Evolutionary conservation across 2,113 vertebrate species (phyloP), one percentile per base, ranked within the genome.

Genomic region (Bucco capensis): DNA sequence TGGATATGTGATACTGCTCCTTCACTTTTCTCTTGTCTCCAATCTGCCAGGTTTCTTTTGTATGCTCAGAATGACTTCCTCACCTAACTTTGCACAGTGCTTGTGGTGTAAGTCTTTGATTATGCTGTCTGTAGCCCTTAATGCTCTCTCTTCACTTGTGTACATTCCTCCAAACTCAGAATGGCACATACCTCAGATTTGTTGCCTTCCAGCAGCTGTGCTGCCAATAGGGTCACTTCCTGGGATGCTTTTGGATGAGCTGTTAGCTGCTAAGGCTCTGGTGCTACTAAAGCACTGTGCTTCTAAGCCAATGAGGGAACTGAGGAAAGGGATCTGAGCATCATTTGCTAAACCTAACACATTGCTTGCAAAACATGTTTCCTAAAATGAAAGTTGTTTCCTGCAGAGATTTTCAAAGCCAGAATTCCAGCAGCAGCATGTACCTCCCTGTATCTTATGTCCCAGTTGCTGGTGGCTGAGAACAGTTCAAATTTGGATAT

Each of bases 11-110:
- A 33, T 40, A 14, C 50, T 31, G 44, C 67, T 42, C 0, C 40
- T 47, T 51, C 25, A 6, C 31, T 50, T 38, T 9, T 27, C 21
- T 42, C 37, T 19, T 31, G 27, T 44, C 79, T 40, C 18, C 27
- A 5, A 23, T 28, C 38, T 75, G 18, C 37, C 50, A 62, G 25
- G 28, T 44, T 61, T 62, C 54, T 74, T 56, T n/a, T 8, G 6
- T 17, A 7, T 2, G 9, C n/a, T 50, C 56, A 58, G 75, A 83
- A 37, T 19, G 6, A 33, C 58, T n/a, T 71, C 35, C 19, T 66
- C 10, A 1, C 0, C 1, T 35, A 23, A 27, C 50, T 38, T 57
- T 15, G n/a, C n/a, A n/a, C 37, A 38, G 28, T 28, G 42, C 49
- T 50, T 56, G 22, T 53, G 38, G 30, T 60, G 7, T 25, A 14